Conservation (phyloP, 1,140 invertebrate genomes). For the Platorchestia sp. region DNA sequence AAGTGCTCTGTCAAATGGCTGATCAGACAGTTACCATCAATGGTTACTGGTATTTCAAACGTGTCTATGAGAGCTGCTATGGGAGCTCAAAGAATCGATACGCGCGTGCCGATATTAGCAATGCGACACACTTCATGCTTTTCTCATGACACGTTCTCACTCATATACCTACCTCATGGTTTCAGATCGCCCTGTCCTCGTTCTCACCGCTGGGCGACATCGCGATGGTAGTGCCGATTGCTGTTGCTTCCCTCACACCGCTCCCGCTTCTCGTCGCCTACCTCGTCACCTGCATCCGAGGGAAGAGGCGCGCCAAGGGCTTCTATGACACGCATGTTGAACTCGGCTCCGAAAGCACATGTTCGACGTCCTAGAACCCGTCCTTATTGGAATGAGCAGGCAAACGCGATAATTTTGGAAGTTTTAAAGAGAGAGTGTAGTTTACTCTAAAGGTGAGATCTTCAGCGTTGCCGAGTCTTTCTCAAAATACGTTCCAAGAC, state of each 20-base stretch:
- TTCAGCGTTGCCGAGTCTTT: background rate
- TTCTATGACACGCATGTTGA: background rate
- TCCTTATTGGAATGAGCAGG: background rate
- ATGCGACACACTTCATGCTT: too few relatives aligned
- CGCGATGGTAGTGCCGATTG: slow-evolving; percentile 82
- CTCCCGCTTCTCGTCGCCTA: slow-evolving; percentile 78
- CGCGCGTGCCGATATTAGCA: too few relatives aligned
- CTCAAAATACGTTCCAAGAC: background rate
- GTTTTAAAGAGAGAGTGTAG: background rate
- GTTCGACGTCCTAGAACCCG: background rate
- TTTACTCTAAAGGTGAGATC: background rate
- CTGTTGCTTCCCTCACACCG: slow-evolving; percentile 94
- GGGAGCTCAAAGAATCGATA: too few relatives aligned
- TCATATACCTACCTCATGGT: too few relatives aligned
- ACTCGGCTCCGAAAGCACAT: background rate
- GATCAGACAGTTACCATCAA: too few relatives aligned
- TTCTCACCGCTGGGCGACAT: slow-evolving; percentile 64
- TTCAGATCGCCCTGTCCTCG: slow-evolving; percentile 58
- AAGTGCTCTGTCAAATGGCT: too few relatives aligned
- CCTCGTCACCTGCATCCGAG: slow-evolving; percentile 55
- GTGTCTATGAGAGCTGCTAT: too few relatives aligned
- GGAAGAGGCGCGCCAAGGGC: slow-evolving; percentile 3
- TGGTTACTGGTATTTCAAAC: too few relatives aligned
- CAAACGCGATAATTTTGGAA: background rate
- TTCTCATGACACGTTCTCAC: background rate